Conservation (phyloP, 2,797 vertebrate genomes). For the Lepidocolaptes lacrymiger region DNA sequence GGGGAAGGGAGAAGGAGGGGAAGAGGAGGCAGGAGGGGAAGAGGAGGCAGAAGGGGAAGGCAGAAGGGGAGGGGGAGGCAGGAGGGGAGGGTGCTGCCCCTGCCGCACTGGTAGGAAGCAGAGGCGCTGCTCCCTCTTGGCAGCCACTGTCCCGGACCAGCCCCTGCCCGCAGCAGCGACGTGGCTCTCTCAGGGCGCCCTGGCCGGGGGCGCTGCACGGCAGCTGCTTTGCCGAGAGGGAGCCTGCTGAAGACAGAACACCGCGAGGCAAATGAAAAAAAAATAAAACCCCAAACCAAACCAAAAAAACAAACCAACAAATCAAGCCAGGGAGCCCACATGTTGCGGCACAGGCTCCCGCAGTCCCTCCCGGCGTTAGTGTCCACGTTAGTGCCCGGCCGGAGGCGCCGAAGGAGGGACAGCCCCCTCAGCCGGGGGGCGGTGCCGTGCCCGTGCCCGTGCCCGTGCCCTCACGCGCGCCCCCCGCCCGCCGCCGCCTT, state of each 20-base stretch:
- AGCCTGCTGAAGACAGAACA: background rate
- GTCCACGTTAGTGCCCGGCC: no score
- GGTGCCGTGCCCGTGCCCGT: no score
- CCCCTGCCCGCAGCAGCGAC: background rate
- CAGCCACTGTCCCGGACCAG: background rate
- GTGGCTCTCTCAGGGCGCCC: background rate
- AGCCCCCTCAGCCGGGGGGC: no score
- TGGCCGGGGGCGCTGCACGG: rapidly evolving
- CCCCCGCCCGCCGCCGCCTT: rapidly evolving
- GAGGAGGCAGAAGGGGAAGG: no score
- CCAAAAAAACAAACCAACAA: background rate
- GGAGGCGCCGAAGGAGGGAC: no score
- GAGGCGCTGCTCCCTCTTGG: background rate
- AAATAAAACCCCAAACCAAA: no score
- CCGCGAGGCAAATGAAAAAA: background rate
- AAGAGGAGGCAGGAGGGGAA: no score
- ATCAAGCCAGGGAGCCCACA: background rate
- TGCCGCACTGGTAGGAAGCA: rapidly evolving
- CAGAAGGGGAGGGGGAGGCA: no score
- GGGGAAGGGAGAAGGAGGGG: no score
- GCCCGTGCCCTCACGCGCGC: no score
- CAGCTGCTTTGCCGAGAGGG: background rate
- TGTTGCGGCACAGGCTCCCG: background rate
- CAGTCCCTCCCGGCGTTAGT: rapidly evolving
- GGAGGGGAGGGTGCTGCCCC: background rate